Percentiles rank a stretch among this genome's conserved stretches.
Evolutionary conservation across 2,888 invertebrate genomes (phyloP).

Genomic region (Lithophane socia): DNA sequence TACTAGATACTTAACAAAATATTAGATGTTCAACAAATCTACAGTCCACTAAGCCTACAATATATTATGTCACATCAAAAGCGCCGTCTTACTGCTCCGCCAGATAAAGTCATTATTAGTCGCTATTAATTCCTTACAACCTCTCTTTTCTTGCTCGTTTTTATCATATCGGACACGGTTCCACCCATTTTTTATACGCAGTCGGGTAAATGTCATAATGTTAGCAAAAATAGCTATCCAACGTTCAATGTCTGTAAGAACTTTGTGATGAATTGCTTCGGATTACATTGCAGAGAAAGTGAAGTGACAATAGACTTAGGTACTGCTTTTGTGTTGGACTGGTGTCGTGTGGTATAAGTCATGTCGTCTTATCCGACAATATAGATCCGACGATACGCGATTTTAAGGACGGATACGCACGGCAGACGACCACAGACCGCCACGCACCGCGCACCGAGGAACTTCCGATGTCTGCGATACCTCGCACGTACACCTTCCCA

Average conservation of each 20-base stretch:
- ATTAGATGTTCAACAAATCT: no score
- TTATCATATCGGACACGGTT: constrained; percentile 48
- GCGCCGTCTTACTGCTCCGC: constrained; percentile 70
- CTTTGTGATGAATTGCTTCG: constrained; percentile 27
- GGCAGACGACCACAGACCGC: no score
- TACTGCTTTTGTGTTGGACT: background rate
- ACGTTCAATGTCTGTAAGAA: constrained; percentile 6
- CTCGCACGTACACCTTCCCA: no score
- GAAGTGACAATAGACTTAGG: background rate
- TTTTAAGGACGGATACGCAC: no score
- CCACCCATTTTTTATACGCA: constrained; percentile 58
- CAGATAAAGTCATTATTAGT: constrained; percentile 78
- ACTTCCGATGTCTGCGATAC: no score
- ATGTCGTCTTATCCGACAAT: background rate
- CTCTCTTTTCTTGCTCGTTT: constrained; percentile 65
- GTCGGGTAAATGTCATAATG: constrained; percentile 38
- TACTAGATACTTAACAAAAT: no score
- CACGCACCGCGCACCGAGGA: no score
- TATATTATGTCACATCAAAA: constrained; percentile 12
- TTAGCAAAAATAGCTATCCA: constrained; percentile 29
- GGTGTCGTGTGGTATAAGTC: background rate
- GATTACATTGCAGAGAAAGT: constrained; percentile 26
- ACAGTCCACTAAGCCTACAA: no score
- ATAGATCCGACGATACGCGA: no score
- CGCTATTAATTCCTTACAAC: constrained; percentile 76